Conservation (phyloP, 2,888 invertebrate genomes). For the Drosophila colorata region DNA sequence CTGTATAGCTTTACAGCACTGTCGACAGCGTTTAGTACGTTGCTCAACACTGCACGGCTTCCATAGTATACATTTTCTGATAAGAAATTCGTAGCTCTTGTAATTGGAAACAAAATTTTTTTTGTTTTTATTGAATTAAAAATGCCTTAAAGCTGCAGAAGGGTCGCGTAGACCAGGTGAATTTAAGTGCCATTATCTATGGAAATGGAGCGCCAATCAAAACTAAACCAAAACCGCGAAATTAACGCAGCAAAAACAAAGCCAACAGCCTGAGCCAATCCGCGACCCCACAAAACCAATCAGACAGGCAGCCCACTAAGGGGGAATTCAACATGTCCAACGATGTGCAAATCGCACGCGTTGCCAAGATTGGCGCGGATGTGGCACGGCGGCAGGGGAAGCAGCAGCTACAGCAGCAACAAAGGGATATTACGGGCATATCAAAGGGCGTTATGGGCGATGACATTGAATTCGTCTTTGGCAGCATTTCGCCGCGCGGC, state of each 20-base stretch:
- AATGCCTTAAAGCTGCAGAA: conserved; percentile 56
- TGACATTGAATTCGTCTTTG: conserved; percentile 80
- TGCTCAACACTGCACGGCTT: conserved; percentile 22
- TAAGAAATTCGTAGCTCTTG: conserved; percentile 58
- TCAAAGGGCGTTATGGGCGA: conserved; percentile 52
- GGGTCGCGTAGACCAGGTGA: conserved; percentile 35
- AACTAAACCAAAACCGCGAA: conserved; percentile 34
- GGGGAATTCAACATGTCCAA: conserved; percentile 68
- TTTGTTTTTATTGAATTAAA: conserved; percentile 59
- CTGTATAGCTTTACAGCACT: conserved; percentile 21
- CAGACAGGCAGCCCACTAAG: background rate
- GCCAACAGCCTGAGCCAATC: conserved; percentile 23
- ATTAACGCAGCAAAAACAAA: conserved; percentile 23
- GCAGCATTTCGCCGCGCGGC: conserved; percentile 82
- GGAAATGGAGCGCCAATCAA: conserved; percentile 64
- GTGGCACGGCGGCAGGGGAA: conserved; percentile 57
- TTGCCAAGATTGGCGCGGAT: conserved; percentile 73
- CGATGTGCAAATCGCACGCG: conserved; percentile 82
- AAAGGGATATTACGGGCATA: conserved; percentile 46
- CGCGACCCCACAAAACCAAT: conserved; percentile 13
- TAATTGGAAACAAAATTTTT: conserved; percentile 28
- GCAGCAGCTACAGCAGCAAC: conserved; percentile 45
- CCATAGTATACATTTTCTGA: conserved; percentile 74
- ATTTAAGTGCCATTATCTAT: conserved; percentile 48
- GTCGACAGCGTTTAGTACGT: background rate